Percentiles rank a stretch among this genome's conserved stretches.
These are phyloP conservation scores for Bombyx mandarina DNA, from an alignment of 1,140 invertebrate genomes.

Conservation along the genomic window DNA sequence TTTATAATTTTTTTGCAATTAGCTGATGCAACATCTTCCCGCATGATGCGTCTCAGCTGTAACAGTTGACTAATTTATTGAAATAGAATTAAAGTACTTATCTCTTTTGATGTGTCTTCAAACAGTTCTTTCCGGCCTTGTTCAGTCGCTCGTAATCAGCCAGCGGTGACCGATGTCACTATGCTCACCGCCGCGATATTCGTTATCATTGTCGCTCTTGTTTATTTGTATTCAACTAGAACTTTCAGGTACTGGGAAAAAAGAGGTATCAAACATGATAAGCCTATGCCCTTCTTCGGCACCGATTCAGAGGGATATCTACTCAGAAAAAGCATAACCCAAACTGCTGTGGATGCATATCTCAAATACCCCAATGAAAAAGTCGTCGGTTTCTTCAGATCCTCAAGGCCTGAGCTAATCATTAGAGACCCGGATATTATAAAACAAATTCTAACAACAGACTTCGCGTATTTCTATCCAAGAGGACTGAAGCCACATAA, in stretches of 20 bases:
- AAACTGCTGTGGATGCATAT: slow-evolving; percentile 31
- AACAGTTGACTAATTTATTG: too few relatives aligned
- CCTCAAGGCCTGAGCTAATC: slow-evolving; percentile 57
- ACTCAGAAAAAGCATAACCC: slow-evolving; percentile 19
- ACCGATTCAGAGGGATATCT: slow-evolving; percentile 27
- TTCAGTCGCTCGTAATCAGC: too few relatives aligned
- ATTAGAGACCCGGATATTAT: slow-evolving; percentile 72
- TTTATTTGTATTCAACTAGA: slow-evolving; percentile 33
- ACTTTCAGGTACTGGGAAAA: slow-evolving; percentile 57
- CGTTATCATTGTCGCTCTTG: slow-evolving; percentile 4
- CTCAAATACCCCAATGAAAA: slow-evolving; percentile 27
- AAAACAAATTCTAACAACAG: slow-evolving; percentile 69
- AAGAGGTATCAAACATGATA: slow-evolving; percentile 46
- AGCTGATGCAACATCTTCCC: too few relatives aligned
- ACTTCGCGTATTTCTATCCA: slow-evolving; percentile 70
- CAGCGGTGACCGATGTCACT: not conserved
- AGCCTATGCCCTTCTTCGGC: slow-evolving; percentile 49
- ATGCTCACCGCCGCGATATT: slow-evolving; percentile 6
- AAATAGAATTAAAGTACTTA: too few relatives aligned
- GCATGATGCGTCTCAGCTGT: too few relatives aligned
- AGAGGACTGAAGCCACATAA: slow-evolving; percentile 22
- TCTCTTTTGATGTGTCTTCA: too few relatives aligned
- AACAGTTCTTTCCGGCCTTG: too few relatives aligned
- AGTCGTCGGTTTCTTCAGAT: slow-evolving; percentile 32
- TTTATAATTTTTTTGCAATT: too few relatives aligned